Evolutionary conservation across 2,113 vertebrate genomes (phyloP).

Genomic region (Dromas ardeola): DNA sequence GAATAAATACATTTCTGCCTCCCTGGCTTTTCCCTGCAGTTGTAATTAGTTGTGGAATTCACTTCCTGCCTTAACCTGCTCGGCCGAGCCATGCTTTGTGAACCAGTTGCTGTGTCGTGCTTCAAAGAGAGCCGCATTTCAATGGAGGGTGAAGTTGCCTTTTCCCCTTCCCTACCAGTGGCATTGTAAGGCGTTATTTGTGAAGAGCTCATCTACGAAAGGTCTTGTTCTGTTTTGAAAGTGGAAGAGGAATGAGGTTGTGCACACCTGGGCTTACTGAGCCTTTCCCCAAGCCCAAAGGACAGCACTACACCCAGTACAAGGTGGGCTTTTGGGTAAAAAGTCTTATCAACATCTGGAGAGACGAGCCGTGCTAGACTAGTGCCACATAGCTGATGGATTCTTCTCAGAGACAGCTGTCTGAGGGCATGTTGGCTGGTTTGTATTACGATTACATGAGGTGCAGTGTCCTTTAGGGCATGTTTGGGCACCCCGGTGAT

Average conservation of each 20-base stretch:
- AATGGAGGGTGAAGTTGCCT: not conserved
- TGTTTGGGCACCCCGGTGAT: slow-evolving; percentile 8
- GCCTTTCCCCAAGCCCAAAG: not conserved
- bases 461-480: slow-evolving; percentile 27
- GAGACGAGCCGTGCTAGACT: not conserved
- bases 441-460: not conserved
- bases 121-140: slow-evolving; percentile 5
- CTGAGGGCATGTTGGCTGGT: slow-evolving; percentile 2
- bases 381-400: not conserved
- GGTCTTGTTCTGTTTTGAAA: not conserved
- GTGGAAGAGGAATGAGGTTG: not conserved
- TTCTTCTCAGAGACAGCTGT: not conserved
- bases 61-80: slow-evolving; percentile 64
- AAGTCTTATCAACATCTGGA: not conserved
- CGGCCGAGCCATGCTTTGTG: not conserved
- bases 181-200: not conserved
- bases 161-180: not conserved
- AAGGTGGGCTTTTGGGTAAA: not conserved
- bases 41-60: slow-evolving; percentile 60
- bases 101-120: not conserved
- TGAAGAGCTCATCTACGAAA: not conserved
- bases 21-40: slow-evolving; percentile 41
- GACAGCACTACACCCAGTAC: rapidly evolving
- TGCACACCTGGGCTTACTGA: not conserved
- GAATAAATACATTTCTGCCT: slow-evolving; percentile 45